These are phyloP conservation scores for Drosophila nebulosa DNA, from an alignment of 1,140 invertebrate genomes.

Conservation along the genomic window DNA sequence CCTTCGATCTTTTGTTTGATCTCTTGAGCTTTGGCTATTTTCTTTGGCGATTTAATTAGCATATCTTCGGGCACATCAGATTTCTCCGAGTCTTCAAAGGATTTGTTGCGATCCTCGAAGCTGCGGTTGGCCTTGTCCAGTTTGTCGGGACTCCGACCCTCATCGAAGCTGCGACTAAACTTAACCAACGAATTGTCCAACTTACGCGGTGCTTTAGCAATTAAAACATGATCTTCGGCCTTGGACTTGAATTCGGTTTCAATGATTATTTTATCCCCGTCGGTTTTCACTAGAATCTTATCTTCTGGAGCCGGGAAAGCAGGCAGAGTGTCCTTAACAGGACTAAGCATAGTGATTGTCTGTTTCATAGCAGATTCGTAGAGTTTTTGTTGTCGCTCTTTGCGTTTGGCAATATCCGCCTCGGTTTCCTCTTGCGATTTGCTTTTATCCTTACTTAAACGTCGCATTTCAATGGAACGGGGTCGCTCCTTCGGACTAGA, in stretches of 20 bases:
- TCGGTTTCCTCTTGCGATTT: constrained; percentile 87
- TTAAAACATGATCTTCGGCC: constrained; percentile 85
- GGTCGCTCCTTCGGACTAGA: constrained; percentile 84
- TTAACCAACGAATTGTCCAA: constrained; percentile 85
- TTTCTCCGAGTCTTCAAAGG: constrained; percentile 84
- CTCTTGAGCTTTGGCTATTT: constrained; percentile 84
- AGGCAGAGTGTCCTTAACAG: constrained; percentile 85
- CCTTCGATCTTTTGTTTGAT: constrained; percentile 85
- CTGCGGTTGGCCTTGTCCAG: constrained; percentile 83
- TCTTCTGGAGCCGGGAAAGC: constrained; percentile 86
- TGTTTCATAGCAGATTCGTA: constrained; percentile 87
- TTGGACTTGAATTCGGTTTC: constrained; percentile 85
- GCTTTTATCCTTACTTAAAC: constrained; percentile 85
- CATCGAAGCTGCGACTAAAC: constrained; percentile 86
- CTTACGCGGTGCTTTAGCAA: constrained; percentile 86
- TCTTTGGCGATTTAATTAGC: constrained; percentile 84
- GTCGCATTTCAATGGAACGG: constrained; percentile 85
- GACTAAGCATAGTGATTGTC: constrained; percentile 86
- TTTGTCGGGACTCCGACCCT: constrained; percentile 82
- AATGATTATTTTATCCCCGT: constrained; percentile 85
- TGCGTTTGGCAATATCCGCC: constrained; percentile 85
- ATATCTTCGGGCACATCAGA: constrained; percentile 81
- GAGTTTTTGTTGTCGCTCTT: constrained; percentile 86
- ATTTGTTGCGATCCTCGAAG: constrained; percentile 84
- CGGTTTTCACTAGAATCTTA: constrained; percentile 84